Percentiles rank a stretch among this genome's conserved stretches.
Conservation (phyloP, 1,140 invertebrate genomes). For the Drosophila asahinai region DNA sequence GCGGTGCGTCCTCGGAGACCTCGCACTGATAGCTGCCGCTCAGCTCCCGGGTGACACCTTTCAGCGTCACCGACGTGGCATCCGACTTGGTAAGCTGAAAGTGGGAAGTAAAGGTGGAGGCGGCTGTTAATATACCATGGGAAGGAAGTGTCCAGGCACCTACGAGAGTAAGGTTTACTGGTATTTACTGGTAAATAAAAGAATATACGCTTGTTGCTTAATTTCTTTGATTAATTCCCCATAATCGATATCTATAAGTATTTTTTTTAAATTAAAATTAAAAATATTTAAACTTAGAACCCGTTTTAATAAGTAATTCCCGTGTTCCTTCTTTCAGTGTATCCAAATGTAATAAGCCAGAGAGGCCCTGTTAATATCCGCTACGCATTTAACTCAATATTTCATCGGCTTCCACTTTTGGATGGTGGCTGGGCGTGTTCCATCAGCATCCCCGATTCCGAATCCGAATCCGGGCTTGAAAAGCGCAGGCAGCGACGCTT, state of each 20-base stretch:
- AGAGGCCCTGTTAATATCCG: background rate
- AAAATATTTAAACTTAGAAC: no score
- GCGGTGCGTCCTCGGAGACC: conserved; percentile 90
- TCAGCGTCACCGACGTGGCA: conserved; percentile 87
- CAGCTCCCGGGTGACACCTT: conserved; percentile 87
- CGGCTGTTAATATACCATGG: background rate
- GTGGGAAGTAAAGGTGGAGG: conserved; percentile 4
- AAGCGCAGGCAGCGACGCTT: conserved; percentile 29
- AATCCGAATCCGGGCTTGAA: conserved; percentile 14
- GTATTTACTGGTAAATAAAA: no score
- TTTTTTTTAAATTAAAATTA: no score
- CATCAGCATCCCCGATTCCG: background rate
- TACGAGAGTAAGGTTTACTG: background rate
- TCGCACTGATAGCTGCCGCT: conserved; percentile 90
- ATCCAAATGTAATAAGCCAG: background rate
- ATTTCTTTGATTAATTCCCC: background rate
- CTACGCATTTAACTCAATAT: conserved; percentile 7
- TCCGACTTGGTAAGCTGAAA: conserved; percentile 88
- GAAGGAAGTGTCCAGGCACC: background rate
- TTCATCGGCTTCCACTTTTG: conserved; percentile 6
- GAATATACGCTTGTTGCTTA: no score
- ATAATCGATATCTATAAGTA: no score
- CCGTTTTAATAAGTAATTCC: background rate
- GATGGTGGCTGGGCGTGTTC: background rate
- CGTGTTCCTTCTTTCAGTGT: background rate